Percentiles rank a stretch among this genome's conserved stretches.
phyloP scores from a whole-genome alignment of 2,113 vertebrate species.

The Lutjanus erythropterus region DNA sequence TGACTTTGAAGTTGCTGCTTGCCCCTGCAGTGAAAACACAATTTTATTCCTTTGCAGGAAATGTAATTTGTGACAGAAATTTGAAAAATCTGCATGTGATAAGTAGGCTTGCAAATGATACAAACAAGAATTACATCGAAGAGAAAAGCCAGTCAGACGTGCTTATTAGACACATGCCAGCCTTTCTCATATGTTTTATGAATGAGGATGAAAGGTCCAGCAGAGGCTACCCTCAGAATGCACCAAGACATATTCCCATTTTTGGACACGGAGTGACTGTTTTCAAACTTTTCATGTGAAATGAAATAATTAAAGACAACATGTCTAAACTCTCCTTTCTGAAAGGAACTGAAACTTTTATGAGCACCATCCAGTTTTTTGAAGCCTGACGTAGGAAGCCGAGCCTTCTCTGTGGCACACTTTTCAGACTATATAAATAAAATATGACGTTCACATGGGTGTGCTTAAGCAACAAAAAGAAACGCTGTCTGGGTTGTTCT shows the following conservation, averaged over 20 bases:
- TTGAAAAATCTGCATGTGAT: slow-evolving; percentile 17
- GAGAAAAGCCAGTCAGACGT: slow-evolving; percentile 9
- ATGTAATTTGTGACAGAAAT: not conserved
- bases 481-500: slow-evolving; percentile 70
- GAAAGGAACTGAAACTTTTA: slow-evolving; percentile 78
- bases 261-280: slow-evolving; percentile 40
- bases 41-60: slow-evolving; percentile 9
- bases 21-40: slow-evolving; percentile 10
- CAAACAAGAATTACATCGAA: slow-evolving; percentile 14
- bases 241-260: slow-evolving; percentile 41
- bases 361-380: slow-evolving; percentile 74
- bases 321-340: slow-evolving; percentile 64
- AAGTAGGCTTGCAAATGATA: slow-evolving; percentile 10
- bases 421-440: slow-evolving; percentile 78
- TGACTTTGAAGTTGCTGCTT: slow-evolving; percentile 34
- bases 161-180: slow-evolving; percentile 12
- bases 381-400: slow-evolving; percentile 62
- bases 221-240: slow-evolving; percentile 30
- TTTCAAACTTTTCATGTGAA: slow-evolving; percentile 63
- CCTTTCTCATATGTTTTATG: slow-evolving; percentile 40
- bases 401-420: slow-evolving; percentile 76
- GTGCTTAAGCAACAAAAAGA: slow-evolving; percentile 79
- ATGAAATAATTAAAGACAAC: slow-evolving; percentile 75
- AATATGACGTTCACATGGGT: slow-evolving; percentile 75
- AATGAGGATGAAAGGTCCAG: slow-evolving; percentile 27